Evolutionary conservation across 2,797 vertebrate species (phyloP).

Genomic region (Acanthurus tractus): DNA sequence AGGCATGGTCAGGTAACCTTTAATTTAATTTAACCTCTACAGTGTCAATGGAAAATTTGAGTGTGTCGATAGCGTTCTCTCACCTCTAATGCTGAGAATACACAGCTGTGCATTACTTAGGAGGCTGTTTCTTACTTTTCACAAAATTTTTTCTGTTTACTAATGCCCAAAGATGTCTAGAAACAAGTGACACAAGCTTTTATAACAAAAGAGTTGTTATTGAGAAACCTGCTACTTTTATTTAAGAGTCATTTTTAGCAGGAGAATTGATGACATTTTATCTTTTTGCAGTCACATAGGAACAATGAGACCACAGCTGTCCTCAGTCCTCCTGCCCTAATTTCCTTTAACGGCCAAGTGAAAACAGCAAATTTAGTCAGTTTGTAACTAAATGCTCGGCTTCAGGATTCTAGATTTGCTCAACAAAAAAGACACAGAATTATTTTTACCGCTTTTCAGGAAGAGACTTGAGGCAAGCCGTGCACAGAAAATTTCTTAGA

Average conservation of each 20-base stretch:
- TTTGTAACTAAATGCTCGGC: background rate
- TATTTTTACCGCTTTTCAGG: background rate
- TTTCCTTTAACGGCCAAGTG: background rate
- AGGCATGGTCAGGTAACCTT: conserved; percentile 19
- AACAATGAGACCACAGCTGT: background rate
- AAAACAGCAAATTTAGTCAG: background rate
- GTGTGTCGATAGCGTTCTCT: conserved; percentile 5
- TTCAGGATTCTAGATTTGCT: background rate
- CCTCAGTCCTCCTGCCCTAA: background rate
- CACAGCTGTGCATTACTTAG: conserved; percentile 5
- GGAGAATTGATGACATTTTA: background rate
- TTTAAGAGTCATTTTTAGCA: background rate
- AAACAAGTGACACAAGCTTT: background rate
- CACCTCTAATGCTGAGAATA: conserved; percentile 21
- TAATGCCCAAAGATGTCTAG: background rate
- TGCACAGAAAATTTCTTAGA: background rate
- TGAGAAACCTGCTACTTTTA: background rate
- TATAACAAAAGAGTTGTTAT: background rate
- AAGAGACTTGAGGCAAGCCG: background rate
- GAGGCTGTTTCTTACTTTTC: conserved; percentile 23
- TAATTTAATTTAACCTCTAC: conserved; percentile 21
- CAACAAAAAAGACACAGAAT: conserved; percentile 1
- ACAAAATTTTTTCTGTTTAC: conserved; percentile 26
- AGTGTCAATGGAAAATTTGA: conserved; percentile 38
- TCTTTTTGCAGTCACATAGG: background rate